Evolutionary conservation across 2,797 vertebrate species (phyloP).

Genomic region (Acrocephalus scirpaceus): DNA sequence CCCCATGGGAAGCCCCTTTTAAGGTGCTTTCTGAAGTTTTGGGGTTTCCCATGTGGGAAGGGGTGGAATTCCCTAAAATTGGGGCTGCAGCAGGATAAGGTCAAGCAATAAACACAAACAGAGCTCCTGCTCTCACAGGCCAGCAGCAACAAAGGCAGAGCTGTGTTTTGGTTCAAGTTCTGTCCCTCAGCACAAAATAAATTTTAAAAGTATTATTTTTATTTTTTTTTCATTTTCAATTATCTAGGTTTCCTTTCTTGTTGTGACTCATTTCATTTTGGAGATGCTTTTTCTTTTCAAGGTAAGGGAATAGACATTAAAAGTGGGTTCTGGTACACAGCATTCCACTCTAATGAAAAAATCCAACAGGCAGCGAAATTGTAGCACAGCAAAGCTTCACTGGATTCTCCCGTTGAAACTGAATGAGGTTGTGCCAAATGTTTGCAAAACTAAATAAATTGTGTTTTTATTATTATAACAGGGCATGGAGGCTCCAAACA

Average conservation of each 20-base stretch:
- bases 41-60: neutral
- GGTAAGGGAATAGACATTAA: neutral
- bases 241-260: neutral
- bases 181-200: neutral
- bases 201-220: neutral
- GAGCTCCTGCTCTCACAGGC: fast-evolving
- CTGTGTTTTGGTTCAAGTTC: neutral
- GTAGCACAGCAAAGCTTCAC: neutral
- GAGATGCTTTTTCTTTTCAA: neutral
- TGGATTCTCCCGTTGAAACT: neutral
- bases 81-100: neutral
- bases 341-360: neutral
- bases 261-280: neutral
- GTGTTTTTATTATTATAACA: neutral
- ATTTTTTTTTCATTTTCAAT: neutral
- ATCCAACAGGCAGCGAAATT: neutral
- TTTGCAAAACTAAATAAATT: neutral
- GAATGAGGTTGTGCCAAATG: neutral
- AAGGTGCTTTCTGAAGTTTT: neutral
- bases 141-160: neutral
- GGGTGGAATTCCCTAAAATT: neutral
- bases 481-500: neutral
- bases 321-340: neutral
- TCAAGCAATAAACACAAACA: neutral
- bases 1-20: neutral